These are phyloP conservation scores for Lemur catta DNA, from an alignment of 2,797 vertebrate genomes.

Conservation along the genomic window DNA sequence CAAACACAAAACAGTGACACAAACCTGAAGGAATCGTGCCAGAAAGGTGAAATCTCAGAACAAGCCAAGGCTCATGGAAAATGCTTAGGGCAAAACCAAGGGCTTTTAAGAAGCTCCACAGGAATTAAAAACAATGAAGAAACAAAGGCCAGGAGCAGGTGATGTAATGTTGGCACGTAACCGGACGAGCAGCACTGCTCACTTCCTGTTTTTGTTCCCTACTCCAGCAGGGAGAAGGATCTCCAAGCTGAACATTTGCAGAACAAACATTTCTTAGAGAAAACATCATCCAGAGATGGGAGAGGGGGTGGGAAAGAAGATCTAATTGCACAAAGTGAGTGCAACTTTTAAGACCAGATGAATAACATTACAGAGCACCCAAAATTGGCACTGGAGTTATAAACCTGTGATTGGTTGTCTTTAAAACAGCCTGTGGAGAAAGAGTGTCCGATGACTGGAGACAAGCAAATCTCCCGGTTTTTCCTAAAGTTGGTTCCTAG, in stretches of 20 bases:
- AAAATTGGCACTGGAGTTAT: not conserved
- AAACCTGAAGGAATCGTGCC: not conserved
- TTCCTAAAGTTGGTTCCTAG: not conserved
- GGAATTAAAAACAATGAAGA: slow-evolving; percentile 41
- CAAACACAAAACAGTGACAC: slow-evolving; percentile 4
- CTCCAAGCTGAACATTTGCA: slow-evolving; percentile 30
- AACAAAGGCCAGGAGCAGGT: slow-evolving; percentile 44
- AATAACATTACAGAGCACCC: not conserved
- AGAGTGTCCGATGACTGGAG: not conserved
- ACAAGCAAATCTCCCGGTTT: not conserved
- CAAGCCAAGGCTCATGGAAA: slow-evolving; percentile 23
- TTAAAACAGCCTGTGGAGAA: not conserved
- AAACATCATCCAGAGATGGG: not conserved
- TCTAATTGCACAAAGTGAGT: not conserved
- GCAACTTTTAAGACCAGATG: not conserved
- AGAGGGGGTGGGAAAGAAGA: not conserved
- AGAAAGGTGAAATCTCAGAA: not conserved
- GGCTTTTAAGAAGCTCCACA: slow-evolving; percentile 32
- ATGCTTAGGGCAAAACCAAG: slow-evolving; percentile 27
- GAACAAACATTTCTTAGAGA: slow-evolving; percentile 10
- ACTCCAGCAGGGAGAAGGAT: not conserved
- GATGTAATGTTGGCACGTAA: slow-evolving; percentile 30
- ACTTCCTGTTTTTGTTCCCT: slow-evolving; percentile 50
- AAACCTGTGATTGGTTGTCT: not conserved
- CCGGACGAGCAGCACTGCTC: not conserved